Evolutionary conservation across 2,888 invertebrate species (phyloP).

Genomic region (Zygothrica quintamaculata): DNA sequence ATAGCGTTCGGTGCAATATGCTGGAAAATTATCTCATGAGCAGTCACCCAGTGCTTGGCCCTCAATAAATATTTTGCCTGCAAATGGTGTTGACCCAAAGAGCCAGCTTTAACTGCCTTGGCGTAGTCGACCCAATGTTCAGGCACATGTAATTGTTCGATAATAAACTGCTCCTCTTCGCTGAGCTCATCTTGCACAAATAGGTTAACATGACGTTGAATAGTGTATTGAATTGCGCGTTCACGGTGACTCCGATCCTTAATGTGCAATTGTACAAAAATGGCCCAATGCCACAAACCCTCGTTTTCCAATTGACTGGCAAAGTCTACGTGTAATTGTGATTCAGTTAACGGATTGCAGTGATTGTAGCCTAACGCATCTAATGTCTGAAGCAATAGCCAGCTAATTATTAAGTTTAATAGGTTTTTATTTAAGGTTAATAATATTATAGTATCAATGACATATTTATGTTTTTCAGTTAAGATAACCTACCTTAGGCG

Average conservation of each 20-base stretch:
- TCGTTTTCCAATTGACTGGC: constrained; percentile 93
- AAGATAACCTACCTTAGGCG: constrained; percentile 90
- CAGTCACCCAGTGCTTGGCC: constrained; percentile 90
- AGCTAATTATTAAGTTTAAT: constrained; percentile 85
- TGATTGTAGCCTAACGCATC: constrained; percentile 88
- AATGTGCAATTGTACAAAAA: constrained; percentile 91
- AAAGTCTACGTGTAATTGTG: constrained; percentile 88
- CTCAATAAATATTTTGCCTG: constrained; percentile 89
- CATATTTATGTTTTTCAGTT: background rate
- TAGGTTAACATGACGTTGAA: constrained; percentile 89
- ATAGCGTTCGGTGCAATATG: constrained; percentile 92
- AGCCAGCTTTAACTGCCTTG: constrained; percentile 88
- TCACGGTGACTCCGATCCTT: constrained; percentile 87
- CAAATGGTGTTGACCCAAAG: constrained; percentile 84
- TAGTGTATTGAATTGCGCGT: constrained; percentile 88
- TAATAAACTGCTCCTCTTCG: constrained; percentile 86
- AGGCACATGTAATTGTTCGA: constrained; percentile 89
- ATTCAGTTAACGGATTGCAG: constrained; percentile 86
- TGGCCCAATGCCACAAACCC: constrained; percentile 94
- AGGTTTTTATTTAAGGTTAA: no score
- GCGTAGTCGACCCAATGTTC: constrained; percentile 91
- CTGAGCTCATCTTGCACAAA: constrained; percentile 83
- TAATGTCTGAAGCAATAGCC: constrained; percentile 90
- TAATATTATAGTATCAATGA: background rate
- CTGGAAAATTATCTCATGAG: constrained; percentile 90